Percentiles rank a stretch among this genome's conserved stretches.
Evolutionary conservation across 2,888 invertebrate species (phyloP).

Genomic region (Parnassius mnemosyne): DNA sequence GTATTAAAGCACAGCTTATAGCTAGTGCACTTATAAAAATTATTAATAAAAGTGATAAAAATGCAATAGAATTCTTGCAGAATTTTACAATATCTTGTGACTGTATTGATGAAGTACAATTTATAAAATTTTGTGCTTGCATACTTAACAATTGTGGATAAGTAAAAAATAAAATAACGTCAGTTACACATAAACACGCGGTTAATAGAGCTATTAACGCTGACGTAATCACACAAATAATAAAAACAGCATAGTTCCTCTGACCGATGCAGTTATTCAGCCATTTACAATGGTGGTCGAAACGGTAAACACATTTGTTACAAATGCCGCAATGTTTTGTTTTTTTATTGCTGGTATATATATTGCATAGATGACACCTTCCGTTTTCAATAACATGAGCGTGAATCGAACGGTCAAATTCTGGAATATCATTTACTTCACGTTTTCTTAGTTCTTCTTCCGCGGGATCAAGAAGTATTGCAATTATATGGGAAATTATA

Average conservation of each 20-base stretch:
- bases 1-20: slow-evolving; percentile 88
- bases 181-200: slow-evolving; percentile 84
- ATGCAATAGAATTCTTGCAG: slow-evolving; percentile 58
- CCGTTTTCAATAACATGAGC: slow-evolving; percentile 97
- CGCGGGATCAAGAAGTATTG: slow-evolving; percentile 93
- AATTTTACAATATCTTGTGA: slow-evolving; percentile 37
- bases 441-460: slow-evolving; percentile 87
- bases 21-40: slow-evolving; percentile 87
- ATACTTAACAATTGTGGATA: slow-evolving; percentile 81
- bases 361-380: slow-evolving; percentile 95
- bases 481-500: slow-evolving; percentile 86
- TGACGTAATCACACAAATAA: slow-evolving; percentile 89
- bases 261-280: slow-evolving; percentile 97
- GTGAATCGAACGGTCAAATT: slow-evolving; percentile 93
- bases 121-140: slow-evolving; percentile 73
- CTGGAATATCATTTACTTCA: slow-evolving; percentile 84
- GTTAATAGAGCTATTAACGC: slow-evolving; percentile 86
- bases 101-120: slow-evolving; percentile 48
- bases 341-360: slow-evolving; percentile 85
- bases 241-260: slow-evolving; percentile 92
- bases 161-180: slow-evolving; percentile 83
- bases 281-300: slow-evolving; percentile 99
- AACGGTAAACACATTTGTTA: slow-evolving; percentile 97
- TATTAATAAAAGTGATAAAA: slow-evolving; percentile 69
- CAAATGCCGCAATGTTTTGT: slow-evolving; percentile 98